These are phyloP conservation scores for Lethenteron reissneri DNA, from an alignment of 2,113 vertebrate genomes.

Conservation along the genomic window DNA sequence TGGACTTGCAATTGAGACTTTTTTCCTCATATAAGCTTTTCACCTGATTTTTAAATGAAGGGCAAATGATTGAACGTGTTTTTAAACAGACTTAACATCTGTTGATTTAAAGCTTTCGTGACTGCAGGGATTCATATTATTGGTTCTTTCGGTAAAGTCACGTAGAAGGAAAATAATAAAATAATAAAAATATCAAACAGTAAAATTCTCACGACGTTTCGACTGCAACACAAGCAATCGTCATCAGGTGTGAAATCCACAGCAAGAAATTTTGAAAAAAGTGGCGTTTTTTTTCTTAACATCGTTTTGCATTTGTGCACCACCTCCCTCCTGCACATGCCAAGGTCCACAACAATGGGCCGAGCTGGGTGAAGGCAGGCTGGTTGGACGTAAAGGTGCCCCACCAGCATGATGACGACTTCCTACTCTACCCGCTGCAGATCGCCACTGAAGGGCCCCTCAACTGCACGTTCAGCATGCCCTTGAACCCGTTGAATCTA, in stretches of 20 bases:
- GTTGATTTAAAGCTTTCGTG: background rate
- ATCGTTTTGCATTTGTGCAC: background rate
- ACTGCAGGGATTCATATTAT: too few species aligned
- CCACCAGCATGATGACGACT: conserved; percentile 41
- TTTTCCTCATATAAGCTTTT: background rate
- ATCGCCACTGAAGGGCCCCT: conserved; percentile 75
- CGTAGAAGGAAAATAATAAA: too few species aligned
- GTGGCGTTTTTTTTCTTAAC: background rate
- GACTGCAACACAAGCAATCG: background rate
- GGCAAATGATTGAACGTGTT: background rate
- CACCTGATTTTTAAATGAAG: background rate
- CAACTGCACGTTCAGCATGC: conserved; percentile 55
- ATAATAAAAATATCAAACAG: too few species aligned
- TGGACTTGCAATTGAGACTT: background rate
- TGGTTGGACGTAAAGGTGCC: conserved; percentile 57
- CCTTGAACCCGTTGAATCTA: conserved; percentile 68
- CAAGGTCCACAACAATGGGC: conserved; percentile 68
- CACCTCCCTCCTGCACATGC: conserved; percentile 12
- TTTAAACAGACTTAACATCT: background rate
- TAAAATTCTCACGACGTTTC: too few species aligned
- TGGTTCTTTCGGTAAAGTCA: too few species aligned
- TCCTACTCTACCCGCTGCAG: conserved; percentile 49
- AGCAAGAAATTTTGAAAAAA: background rate
- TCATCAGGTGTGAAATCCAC: too few species aligned
- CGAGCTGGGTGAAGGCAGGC: conserved; percentile 80